A percentile compares a stretch with the other conserved stretches of the same genome.
These are phyloP conservation scores for Criorhina ranunculi DNA, from an alignment of 2,888 invertebrate species.

Conservation along the genomic window DNA sequence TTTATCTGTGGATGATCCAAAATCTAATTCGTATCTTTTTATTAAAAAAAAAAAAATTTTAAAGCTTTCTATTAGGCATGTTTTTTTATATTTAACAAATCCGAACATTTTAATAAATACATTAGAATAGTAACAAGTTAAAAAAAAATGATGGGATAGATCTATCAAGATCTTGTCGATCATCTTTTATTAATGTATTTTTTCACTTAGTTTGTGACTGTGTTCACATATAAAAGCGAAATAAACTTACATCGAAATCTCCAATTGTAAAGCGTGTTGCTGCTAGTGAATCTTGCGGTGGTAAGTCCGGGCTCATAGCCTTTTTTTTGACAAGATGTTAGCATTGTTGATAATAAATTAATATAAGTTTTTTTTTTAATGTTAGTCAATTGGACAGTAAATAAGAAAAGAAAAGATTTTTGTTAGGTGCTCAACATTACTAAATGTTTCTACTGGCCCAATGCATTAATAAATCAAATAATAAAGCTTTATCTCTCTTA, in stretches of 20 bases:
- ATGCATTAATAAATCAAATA: conserved; percentile 68
- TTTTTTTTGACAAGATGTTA: conserved; percentile 79
- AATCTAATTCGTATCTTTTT: no score
- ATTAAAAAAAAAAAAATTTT: no score
- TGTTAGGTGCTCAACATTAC: conserved; percentile 12
- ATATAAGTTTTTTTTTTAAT: conserved; percentile 42
- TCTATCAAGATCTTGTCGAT: neutral
- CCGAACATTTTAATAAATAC: neutral
- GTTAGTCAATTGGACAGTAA: conserved; percentile 26
- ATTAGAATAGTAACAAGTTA: neutral
- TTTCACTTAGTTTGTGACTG: conserved; percentile 36
- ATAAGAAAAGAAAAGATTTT: neutral
- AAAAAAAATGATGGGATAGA: neutral
- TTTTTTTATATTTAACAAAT: no score
- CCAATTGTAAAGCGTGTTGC: conserved; percentile 90
- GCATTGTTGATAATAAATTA: conserved; percentile 56
- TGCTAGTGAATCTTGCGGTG: conserved; percentile 86
- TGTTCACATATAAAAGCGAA: conserved; percentile 71
- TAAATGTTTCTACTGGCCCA: conserved; percentile 18
- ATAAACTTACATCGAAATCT: conserved; percentile 90
- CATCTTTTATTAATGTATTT: no score
- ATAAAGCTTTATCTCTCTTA: conserved; percentile 10
- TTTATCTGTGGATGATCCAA: no score
- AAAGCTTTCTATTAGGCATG: no score
- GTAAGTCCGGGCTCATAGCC: conserved; percentile 88